Base-by-base conservation (phyloP, 2,888 invertebrate genomes). In the Mimas tiliae region DNA sequence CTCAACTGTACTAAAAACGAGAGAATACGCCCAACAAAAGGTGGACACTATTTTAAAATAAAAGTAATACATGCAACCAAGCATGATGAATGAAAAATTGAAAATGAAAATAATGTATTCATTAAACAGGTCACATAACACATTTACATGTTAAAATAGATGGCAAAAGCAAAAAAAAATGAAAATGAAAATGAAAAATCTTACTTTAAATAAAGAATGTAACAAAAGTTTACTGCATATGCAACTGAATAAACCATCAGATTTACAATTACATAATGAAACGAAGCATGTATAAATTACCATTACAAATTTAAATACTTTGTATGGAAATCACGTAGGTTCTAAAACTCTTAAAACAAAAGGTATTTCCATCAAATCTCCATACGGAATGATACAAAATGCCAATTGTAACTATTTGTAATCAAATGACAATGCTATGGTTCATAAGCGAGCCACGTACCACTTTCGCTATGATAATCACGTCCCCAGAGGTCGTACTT, bases 381-480 rank as follows among this genome's bases (percentile, higher is more conserved):
- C 42, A 58, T 58, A 58, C 19, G 19, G 50, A 50, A 50, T 50
- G 19, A 50, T 50, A 45, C 45, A 45, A 45, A 45, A 45, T 45
- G 45, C 8, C 14, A 45, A 45, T 45, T 14, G 45, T 45, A 45
- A 14, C 45, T 45, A 45, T 45, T 45, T 45, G 45, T 45, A 45
- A 45, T 19, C 42, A 58, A 58, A 58, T 38, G 55, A 58, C 52
- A 52, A 52, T 14, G 42, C 38, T 38, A 42, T 19, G 19, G 50
- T 50, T 50, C 50, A 50, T 42, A 42, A 16, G 48, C 51, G 19
- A 16, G 16, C 19, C 51, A 34, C 63, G 63, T 38, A 19, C 3
- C 68, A 68, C 76, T 76, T 76, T 77, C 76, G 45, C 68, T 75
- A 81, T 81, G 81, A 66, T 72, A 77, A 81, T 77, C 16, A 6